Base-by-base conservation (phyloP, 2,797 vertebrate genomes). In the Alfaro cultratus region DNA sequence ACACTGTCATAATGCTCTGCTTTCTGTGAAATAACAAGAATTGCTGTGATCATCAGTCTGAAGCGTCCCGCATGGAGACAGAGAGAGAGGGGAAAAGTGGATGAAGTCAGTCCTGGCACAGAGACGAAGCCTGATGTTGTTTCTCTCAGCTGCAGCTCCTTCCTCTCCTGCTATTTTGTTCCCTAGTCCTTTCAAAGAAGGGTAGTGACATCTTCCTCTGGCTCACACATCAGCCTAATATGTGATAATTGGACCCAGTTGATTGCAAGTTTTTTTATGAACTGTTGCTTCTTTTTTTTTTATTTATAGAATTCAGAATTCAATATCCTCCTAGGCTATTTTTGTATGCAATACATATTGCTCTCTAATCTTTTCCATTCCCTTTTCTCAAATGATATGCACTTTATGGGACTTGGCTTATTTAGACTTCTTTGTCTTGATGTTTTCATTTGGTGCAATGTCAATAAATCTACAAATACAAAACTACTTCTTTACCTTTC, bases 1-100 rank as follows among this genome's bases (percentile, higher is more conserved):
- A 75, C 13, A 53, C 2, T 23, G 8, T 21, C 34, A 16, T 55
- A 29, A 79, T 67, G 41, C n/a, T 18, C 13, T 51, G 49, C 55
- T 76, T 16, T 67, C 68, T 82, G 39, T 57, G 51, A 82, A 85
- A 83, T 81, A 60, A 84, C 64, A 74, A 41, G 81, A 67, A 57
- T 68, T 49, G 29, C 18, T 78, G 80, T 45, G 13, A 6, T 67
- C 57, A 57, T 83, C 53, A 83, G 74, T 83, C 68, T 49, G 10
- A 73, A 79, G 72, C 75, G 49, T 80, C 76, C 55, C 55, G 18
- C 23, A 34, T 45, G 5, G 71, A 84, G 45, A 68, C 23, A 36
- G 2, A 18, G 39, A 78, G 34, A 75, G 51, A 75, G 15, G n/a
- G 41, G n/a, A 29, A 71, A 77, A 26, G 45, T 60, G 41, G 43